These are phyloP conservation scores for Carollia perspicillata DNA, from an alignment of 2,113 vertebrate species.

Conservation along the genomic window DNA sequence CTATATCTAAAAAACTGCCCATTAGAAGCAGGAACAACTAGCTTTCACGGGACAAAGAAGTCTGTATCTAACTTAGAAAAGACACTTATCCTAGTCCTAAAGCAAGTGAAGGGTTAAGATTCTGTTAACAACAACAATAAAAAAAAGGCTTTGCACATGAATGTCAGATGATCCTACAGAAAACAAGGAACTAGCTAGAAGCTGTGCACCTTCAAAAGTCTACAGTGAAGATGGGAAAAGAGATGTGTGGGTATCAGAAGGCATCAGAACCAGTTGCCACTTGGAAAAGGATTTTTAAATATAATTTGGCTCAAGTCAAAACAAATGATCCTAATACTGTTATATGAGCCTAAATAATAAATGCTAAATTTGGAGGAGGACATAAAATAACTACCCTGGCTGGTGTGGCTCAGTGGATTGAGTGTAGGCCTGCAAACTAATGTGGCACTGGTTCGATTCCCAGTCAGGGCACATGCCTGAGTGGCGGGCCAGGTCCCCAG, in stretches of 20 bases:
- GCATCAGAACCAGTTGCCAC: background rate
- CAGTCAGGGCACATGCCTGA: too few species aligned
- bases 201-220: background rate
- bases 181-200: slow-evolving; percentile 22
- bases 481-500: too few species aligned
- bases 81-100: background rate
- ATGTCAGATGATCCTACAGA: slow-evolving; percentile 43
- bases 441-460: too few species aligned
- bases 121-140: background rate
- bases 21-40: slow-evolving; percentile 15
- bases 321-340: background rate
- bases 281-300: slow-evolving; percentile 37
- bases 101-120: slow-evolving; percentile 40
- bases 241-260: background rate
- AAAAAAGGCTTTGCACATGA: background rate
- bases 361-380: background rate
- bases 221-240: background rate
- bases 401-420: too few species aligned
- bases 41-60: background rate
- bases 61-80: background rate
- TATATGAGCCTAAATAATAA: slow-evolving; percentile 23
- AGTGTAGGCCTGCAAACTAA: too few species aligned
- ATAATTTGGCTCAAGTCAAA: slow-evolving; percentile 29
- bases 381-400: background rate
- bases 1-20: slow-evolving; percentile 24